Base-by-base conservation (phyloP, 2,888 invertebrate species). In the Nezara viridula region DNA sequence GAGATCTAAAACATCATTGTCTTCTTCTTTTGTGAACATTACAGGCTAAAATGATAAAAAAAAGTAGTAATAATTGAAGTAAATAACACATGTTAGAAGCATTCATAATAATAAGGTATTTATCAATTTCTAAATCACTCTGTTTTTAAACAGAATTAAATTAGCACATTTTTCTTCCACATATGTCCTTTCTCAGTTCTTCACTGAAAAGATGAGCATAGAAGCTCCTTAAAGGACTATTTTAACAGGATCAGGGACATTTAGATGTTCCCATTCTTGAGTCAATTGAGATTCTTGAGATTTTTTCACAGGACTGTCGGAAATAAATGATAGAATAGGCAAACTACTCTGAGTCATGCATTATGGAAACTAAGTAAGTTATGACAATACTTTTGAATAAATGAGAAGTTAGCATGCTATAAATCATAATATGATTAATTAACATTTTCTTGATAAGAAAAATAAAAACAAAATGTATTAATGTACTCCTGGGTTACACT, bases 1-100 rank as follows among this genome's bases (percentile, higher is more conserved):
- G 89, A 99, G n/a, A 81, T 81, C 44, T 44, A 81, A n/a, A 16
- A 81, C 21, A 81, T 24, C 2, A n/a, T 81, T 14, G 1, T 44
- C 81, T 44, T 81, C n/a, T n/a, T 12, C 44, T 47, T 44, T 2
- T 2, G 4, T 0, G n/a, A 24, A 40, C 14, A 0, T 81, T 44
- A 81, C 1, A 6, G 81, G 44, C 81, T 81, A 14, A 24, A 81
- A 10, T 40, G 27, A 16, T 37, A 9, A 73, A 73, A 14, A 73
- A 6, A 73, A 73, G 16, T 73, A 37, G 19, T 73, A 32, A 16
- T 32, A 16, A 73, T 27, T 60, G 16, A 27, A 60, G 60, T 32
- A 37, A 21, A 19, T 0, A 66, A 32, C n/a, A 60, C 14, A 60
- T 4, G 14, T 52, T 6, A 55, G 55, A 44, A 44, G n/a, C 9